These are phyloP conservation scores for Excalfactoria chinensis DNA, from an alignment of 2,113 vertebrate species.

Conservation along the genomic window DNA sequence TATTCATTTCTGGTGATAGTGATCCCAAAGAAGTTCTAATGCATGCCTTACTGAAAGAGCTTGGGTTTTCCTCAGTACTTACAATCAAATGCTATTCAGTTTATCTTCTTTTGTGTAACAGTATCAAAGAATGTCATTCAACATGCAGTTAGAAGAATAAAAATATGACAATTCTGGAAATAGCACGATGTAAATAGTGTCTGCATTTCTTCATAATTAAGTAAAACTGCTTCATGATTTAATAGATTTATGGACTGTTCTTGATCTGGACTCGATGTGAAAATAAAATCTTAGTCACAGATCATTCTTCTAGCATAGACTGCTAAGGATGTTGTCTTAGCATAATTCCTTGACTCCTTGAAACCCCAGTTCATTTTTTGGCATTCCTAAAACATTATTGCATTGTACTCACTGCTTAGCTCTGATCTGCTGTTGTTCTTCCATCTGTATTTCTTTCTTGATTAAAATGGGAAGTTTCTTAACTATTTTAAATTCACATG, in stretches of 20 bases:
- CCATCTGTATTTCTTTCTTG: neutral
- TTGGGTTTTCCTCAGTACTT: conserved; percentile 33
- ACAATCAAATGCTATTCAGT: neutral
- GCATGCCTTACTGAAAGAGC: conserved; percentile 26
- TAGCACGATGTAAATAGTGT: neutral
- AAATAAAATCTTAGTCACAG: neutral
- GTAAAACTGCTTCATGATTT: neutral
- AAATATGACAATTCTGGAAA: neutral
- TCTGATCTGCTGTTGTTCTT: neutral
- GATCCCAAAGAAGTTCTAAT: conserved; percentile 56
- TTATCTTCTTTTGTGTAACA: neutral
- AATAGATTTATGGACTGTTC: neutral
- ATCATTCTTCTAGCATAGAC: neutral
- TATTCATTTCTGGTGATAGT: conserved; percentile 39
- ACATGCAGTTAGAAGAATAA: neutral
- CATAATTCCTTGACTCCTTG: neutral
- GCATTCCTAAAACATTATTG: neutral
- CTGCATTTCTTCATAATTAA: neutral
- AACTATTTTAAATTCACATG: neutral
- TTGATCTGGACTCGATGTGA: neutral
- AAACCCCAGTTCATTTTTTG: neutral
- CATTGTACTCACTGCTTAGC: neutral
- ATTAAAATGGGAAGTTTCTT: neutral
- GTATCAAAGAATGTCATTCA: conserved; percentile 18
- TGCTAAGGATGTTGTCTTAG: neutral